Percentiles rank a stretch among this genome's conserved stretches.
These are phyloP conservation scores for Labeo rohita DNA, from an alignment of 2,113 vertebrate species.

Conservation along the genomic window DNA sequence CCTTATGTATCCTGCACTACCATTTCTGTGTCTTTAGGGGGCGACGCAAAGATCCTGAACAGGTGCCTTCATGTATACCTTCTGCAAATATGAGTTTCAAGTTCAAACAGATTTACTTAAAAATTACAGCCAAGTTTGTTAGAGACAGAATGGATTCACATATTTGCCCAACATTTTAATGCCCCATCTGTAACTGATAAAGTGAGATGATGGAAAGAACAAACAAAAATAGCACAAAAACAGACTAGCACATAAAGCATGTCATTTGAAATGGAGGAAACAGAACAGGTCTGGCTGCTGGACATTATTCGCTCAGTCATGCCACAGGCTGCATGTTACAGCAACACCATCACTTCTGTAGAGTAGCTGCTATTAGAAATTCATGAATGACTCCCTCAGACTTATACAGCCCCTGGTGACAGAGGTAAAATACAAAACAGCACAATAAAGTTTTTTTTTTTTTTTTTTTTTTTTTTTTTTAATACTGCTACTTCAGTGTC, in stretches of 20 bases:
- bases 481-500: neutral
- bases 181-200: neutral
- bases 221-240: conserved; percentile 15
- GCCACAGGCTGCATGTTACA: neutral
- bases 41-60: neutral
- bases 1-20: neutral
- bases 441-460: neutral
- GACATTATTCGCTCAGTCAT: conserved; percentile 29
- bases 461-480: too few species aligned
- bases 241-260: neutral
- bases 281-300: conserved; percentile 13
- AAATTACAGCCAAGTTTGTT: neutral
- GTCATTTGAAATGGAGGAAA: conserved; percentile 25
- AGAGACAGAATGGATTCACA: neutral
- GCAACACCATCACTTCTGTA: conserved; percentile 26
- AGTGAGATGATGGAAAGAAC: neutral
- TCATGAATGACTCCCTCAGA: neutral
- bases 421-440: neutral
- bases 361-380: conserved; percentile 20
- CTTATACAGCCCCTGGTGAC: neutral
- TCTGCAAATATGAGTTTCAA: neutral
- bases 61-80: neutral
- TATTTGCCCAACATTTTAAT: neutral
- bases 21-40: neutral
- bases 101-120: neutral